Conservation (phyloP, 92 coral and sea anemone species). For the Zoanthus gigantus region DNA sequence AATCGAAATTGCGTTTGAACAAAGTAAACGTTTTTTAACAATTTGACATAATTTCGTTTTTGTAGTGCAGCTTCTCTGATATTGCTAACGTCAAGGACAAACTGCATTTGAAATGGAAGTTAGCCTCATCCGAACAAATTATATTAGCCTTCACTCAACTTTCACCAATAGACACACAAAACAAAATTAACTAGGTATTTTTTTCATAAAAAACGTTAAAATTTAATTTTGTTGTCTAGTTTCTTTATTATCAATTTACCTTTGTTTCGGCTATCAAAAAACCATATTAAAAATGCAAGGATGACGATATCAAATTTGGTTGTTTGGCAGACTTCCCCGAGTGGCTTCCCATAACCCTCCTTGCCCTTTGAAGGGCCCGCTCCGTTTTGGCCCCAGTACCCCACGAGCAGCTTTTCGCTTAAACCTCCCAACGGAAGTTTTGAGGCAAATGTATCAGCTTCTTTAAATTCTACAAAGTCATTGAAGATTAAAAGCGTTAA, state of each 20-base stretch:
- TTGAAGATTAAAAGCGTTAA: neutral
- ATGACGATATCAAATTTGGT: slow-evolving; percentile 30
- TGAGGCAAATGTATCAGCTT: neutral
- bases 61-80: no score
- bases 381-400: slow-evolving; percentile 44
- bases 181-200: no score
- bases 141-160: no score
- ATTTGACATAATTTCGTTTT: no score
- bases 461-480: neutral
- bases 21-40: no score
- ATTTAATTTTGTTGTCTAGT: no score
- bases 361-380: slow-evolving; percentile 29
- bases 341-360: slow-evolving; percentile 29
- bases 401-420: slow-evolving; percentile 11
- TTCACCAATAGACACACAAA: no score
- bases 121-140: no score
- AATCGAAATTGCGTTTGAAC: no score
- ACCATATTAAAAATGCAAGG: slow-evolving; percentile 47
- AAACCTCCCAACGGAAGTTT: slow-evolving; percentile 9
- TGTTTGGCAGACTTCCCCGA: slow-evolving; percentile 25
- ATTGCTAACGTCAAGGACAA: no score
- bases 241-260: neutral
- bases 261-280: slow-evolving; percentile 33
- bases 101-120: no score
- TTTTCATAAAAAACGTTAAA: no score